Evolutionary conservation across 2,113 vertebrate species (phyloP).

Genomic region (Macquaria australasica): DNA sequence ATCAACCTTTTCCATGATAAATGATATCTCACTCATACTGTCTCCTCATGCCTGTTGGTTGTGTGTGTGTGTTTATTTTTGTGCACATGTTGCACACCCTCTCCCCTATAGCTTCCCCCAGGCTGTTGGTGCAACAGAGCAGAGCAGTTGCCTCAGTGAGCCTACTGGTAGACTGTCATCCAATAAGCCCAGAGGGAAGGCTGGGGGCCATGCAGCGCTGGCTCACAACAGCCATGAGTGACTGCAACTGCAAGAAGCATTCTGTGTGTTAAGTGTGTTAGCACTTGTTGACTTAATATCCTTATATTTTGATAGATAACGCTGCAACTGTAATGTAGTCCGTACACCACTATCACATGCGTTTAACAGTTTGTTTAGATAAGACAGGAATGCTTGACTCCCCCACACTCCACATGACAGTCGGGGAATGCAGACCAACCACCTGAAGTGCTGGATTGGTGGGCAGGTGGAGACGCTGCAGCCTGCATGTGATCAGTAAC

Average conservation of each 20-base stretch:
- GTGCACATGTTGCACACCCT: background rate
- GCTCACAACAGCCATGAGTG: conserved; percentile 11
- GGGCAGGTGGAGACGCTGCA: conserved; percentile 17
- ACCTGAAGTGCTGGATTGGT: conserved; percentile 25
- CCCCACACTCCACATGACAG: conserved; percentile 5
- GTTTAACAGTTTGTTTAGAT: background rate
- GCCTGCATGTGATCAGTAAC: conserved; percentile 57
- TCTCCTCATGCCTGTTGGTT: background rate
- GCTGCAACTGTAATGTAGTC: background rate
- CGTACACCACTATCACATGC: background rate
- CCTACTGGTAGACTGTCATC: conserved; percentile 14
- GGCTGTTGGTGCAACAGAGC: conserved; percentile 40
- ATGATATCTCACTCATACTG: background rate
- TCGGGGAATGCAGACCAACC: conserved; percentile 67
- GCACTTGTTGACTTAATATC: conserved; percentile 9
- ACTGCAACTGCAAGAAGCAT: background rate
- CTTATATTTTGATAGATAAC: background rate
- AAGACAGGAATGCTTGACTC: background rate
- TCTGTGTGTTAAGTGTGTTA: background rate
- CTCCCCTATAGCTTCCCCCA: conserved; percentile 24
- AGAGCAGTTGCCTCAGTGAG: conserved; percentile 17
- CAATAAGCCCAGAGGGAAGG: conserved; percentile 21
- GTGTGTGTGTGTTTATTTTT: conserved; percentile 8
- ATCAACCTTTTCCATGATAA: conserved; percentile 1
- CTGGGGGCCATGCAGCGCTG: background rate